Base-by-base conservation (phyloP, 2,113 vertebrate species). In the Strigops habroptila region DNA sequence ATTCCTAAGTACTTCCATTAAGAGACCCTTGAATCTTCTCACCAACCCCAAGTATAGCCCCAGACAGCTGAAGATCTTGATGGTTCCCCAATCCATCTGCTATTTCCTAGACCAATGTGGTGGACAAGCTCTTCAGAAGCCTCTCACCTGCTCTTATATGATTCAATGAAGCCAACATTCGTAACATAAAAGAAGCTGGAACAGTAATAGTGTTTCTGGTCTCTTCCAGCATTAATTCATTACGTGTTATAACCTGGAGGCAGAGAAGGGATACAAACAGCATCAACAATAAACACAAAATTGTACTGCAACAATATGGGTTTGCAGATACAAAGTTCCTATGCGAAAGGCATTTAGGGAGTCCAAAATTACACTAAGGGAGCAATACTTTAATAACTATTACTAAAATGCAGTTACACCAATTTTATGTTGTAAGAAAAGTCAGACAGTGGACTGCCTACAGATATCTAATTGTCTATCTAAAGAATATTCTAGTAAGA, bases 181-280 rank as follows among this genome's bases (percentile, higher is more conserved):
- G 97, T 86, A 99, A 97, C 99, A 99, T 99, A 97, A 99, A 99
- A 68, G 99, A 99, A 73, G 99, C 99, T 44, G 99, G 99, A 88
- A 99, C 99, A 33, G 99, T 99, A 90, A 99, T 99, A 88, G 99
- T 99, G 97, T 99, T 99, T 96, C 99, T 98, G 1, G 99, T 99
- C 97, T 99, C 99, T 91, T 99, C 99, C 95, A 99, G 97, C 99
- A 99, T 99, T 95, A 99, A 97, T 94, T 99, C 99, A 79, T 99
- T 99, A 39, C 99, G 98, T 92, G 99, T 99, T 96, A 99, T 99
- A 80, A 99, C 99, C 99, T 99, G 90, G 1, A 90, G 68, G 35
- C 60, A 87, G 82, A 57, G 48, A 75, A 84, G 19, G 76, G 2
- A 33, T 3, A 63, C 85, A 60, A 59, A 0, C 11, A 63, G 12